These are phyloP conservation scores for Hippoglossus hippoglossus DNA, from an alignment of 2,797 vertebrate genomes.

Conservation along the genomic window DNA sequence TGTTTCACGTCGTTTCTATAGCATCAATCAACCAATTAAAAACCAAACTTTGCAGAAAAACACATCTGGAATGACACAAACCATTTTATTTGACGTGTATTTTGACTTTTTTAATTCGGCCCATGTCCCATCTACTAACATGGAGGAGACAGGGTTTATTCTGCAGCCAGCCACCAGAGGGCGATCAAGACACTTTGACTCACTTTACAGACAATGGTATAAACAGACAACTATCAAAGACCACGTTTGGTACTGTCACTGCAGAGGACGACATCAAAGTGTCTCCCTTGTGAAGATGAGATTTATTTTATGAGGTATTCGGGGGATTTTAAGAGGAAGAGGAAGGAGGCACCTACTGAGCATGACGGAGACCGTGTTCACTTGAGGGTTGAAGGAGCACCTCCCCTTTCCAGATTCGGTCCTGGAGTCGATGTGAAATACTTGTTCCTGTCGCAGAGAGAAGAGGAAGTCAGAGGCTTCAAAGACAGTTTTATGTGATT, in stretches of 20 bases:
- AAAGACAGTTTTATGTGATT: slow-evolving; percentile 54
- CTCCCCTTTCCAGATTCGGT: slow-evolving; percentile 96
- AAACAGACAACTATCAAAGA: background rate
- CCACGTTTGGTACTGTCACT: background rate
- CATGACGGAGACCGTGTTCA: slow-evolving; percentile 98
- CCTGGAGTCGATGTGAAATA: slow-evolving; percentile 93
- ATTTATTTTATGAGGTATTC: background rate
- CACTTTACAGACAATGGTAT: no score
- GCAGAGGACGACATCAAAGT: background rate
- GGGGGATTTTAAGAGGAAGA: background rate
- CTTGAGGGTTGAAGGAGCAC: slow-evolving; percentile 96
- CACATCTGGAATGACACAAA: no score
- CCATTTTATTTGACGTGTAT: no score
- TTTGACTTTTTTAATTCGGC: no score
- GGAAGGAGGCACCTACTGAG: slow-evolving; percentile 90
- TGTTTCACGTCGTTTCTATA: no score
- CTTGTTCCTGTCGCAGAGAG: slow-evolving; percentile 87
- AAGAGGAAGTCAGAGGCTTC: slow-evolving; percentile 27
- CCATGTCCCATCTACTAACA: no score
- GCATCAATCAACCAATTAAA: no score
- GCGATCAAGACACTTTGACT: no score
- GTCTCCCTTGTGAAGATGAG: background rate
- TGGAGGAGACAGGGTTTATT: no score
- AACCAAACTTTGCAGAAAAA: no score
- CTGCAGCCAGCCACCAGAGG: no score